Evolutionary conservation across 2,888 invertebrate species (phyloP), one percentile per base, ranked within the genome.

Genomic region (Cephus spinipes): DNA sequence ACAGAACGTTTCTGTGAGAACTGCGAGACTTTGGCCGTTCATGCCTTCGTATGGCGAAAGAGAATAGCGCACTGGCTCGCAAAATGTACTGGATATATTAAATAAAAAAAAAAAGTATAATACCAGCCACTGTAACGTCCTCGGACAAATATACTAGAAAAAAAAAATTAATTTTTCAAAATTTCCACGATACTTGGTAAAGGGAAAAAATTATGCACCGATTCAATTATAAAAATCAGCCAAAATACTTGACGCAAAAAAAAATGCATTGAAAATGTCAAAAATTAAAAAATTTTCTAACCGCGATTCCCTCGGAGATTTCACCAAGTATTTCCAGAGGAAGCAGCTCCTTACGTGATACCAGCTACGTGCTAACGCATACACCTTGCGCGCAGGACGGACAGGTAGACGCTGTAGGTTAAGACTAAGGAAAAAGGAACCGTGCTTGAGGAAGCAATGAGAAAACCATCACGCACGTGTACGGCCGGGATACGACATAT

Each of bases 401-500:
- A 73, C 73, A 69, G 76, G 79, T 77, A 73, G 12, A 74, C 35
- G 55, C 36, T n/a, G 1, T n/a, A 69, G 32, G n/a, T 55, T 55
- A 55, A 55, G 77, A 76, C 74, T 32, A 33, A 31, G 76, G 75
- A 79, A 83, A 79, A 79, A 86, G 86, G 86, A 87, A 86, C 81
- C 84, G 84, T 85, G 86, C 81, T 85, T 83, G 85, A 86, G 76
- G 81, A 84, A 85, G 77, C 84, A 86, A 77, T 15, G 74, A 73
- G 74, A 32, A 74, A 23, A 77, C 68, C 35, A 31, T 33, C 75
- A 30, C n/a, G 68, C 77, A 74, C 69, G 73, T 76, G 35, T 73
- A 77, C 73, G 55, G 55, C 73, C 55, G 68, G 69, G 76, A 69
- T 34, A n/a, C 79, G 80, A 82, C 86, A 86, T 86, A 82, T 84